Base-by-base conservation (phyloP, 2,797 vertebrate genomes). In the Alectoris magna region DNA sequence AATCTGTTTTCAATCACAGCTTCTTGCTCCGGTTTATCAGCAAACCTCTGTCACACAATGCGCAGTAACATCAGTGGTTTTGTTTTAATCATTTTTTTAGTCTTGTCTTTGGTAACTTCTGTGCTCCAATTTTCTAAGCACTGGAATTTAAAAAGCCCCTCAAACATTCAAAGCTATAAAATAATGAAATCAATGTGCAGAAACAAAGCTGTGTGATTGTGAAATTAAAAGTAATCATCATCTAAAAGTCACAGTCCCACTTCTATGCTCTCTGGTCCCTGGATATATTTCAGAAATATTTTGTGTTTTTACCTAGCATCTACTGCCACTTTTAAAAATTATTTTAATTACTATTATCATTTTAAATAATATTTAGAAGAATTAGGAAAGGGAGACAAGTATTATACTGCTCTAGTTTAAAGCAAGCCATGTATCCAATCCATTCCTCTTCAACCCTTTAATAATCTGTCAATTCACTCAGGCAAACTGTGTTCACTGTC, bases 1-100 rank as follows among this genome's bases (percentile, higher is more conserved):
- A 90, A 83, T 89, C 81, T 77, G 43, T 87, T 88, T 63, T 56
- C 16, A 69, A 83, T 89, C 88, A 70, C 4, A 80, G 43, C 39
- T 43, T 83, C 17, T 83, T 85, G 51, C 13, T 84, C 59, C 71
- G 22, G n/a, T 87, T 93, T 94, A 91, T 94, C 73, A 81, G 49
- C 19, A n/a, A 85, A 83, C 39, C 46, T 70, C 75, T 59, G 36
- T 69, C 67, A 89, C 87, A 84, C 72, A 93, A 70, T 56, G 55
- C 2, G 0, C 62, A 69, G 75, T 85, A 51, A 27, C 53, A 66
- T 75, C 69, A 80, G 72, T 36, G 62, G 41, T 46, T 83, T 79
- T 10, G 21, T 49, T 51, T 74, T 63, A 41, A 73, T 73, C 19
- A 17, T 21, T 64, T 46, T 63, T 69, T 84, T 26, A 71, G 12